Conservation (phyloP, 2,797 vertebrate species). For the Melanotaenia nigrans region DNA sequence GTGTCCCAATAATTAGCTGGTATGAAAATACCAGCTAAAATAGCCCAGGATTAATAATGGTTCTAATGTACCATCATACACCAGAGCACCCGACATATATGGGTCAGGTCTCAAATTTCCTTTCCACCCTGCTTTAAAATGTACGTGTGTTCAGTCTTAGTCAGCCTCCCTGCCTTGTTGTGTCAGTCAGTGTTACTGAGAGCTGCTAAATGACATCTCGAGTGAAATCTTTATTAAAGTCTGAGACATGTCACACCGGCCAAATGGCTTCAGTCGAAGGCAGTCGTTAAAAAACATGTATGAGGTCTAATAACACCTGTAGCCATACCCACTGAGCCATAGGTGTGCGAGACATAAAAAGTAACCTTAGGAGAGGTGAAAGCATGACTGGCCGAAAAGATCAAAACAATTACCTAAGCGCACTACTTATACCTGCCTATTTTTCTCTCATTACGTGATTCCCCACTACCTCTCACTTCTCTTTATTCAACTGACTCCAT, state of each 20-base stretch:
- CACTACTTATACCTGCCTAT: neutral
- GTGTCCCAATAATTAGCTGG: too few relatives aligned
- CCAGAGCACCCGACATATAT: neutral
- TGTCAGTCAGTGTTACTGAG: constrained; percentile 23
- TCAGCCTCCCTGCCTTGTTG: neutral
- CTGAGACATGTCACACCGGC: constrained; percentile 2
- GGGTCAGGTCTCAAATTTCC: neutral
- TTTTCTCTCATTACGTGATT: neutral
- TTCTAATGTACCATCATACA: neutral
- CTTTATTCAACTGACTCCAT: neutral
- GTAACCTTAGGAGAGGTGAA: constrained; percentile 53
- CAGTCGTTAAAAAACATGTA: constrained; percentile 41
- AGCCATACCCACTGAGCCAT: constrained; percentile 33
- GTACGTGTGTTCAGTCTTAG: constrained; percentile 22
- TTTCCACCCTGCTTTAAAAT: constrained; percentile 47
- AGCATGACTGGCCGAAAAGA: constrained; percentile 62
- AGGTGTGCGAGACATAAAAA: constrained; percentile 33
- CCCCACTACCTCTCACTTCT: neutral
- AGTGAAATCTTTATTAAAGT: constrained; percentile 31
- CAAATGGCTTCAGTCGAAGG: constrained; percentile 22
- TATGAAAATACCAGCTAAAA: neutral
- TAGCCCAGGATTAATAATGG: neutral
- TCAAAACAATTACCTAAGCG: constrained; percentile 51
- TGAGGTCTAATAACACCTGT: constrained; percentile 53
- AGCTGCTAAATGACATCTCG: constrained; percentile 46